Base-by-base conservation (phyloP, 2,113 vertebrate genomes). In the Trogon melanurus region DNA sequence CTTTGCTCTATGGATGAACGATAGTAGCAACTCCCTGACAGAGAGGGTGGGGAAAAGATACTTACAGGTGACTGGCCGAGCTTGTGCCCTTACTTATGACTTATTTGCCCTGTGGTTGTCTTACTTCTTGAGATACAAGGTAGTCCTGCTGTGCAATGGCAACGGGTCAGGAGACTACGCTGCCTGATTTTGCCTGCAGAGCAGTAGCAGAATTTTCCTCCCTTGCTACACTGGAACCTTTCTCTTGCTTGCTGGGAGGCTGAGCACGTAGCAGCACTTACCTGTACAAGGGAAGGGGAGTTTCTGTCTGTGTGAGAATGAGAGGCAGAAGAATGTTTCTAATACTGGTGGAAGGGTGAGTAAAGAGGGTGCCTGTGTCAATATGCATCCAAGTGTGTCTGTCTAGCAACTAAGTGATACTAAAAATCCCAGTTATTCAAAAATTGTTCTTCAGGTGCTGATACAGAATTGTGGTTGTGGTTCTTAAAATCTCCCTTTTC, bases 301-400 rank as follows among this genome's bases (percentile, higher is more conserved):
- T 17, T 62, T 81, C 19, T 74, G 11, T 41, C 32, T 15, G 6
- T 41, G 45, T 41, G 14, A 47, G 14, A 36, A 6, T 10, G 47
- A 56, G 21, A 78, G 32, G n/a, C 16, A 67, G 51, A 47, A 57
- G 11, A 70, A 30, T 78, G 44, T 67, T 85, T 84, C 54, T 64
- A 32, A 32, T 57, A 32, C 22, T 18, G 11, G 16, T 27, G 18
- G 10, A 54, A 79, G 19, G 21, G n/a, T 32, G 11, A 45, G 7
- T 56, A 41, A 53, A 54, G 32, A 56, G 10, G 6, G 6, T 53
- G 19, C 44, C 27, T 67, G 10, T 79, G 22, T 85, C 25, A 29
- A 21, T 29, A 25, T 2, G 16, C 26, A 56, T 13, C 16, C 29
- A 44, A 27, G 13, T 1, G 0, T 34, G 27, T 57, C 32, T 4